phyloP scores from a whole-genome alignment of 2,888 invertebrate genomes.

The Apotomis betuletana region DNA sequence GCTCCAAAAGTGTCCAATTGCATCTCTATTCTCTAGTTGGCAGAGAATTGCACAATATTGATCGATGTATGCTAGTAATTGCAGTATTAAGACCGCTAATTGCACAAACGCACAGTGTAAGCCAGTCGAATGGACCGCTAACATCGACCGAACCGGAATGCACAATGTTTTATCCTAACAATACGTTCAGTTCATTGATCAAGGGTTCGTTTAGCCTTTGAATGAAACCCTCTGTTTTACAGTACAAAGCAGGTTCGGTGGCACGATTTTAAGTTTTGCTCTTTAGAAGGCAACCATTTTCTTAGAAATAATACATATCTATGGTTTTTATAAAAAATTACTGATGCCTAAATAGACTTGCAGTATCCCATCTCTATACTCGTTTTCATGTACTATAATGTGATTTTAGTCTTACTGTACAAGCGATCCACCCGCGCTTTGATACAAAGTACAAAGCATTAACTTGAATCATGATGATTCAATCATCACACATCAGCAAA shows the following conservation, averaged over 20 bases:
- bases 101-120: slow-evolving; percentile 1
- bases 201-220: slow-evolving; percentile 15
- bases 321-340: too few species aligned
- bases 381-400: too few species aligned
- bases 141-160: slow-evolving; percentile 34
- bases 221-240: slow-evolving; percentile 1
- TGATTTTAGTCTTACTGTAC: too few species aligned
- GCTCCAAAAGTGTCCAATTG: too few species aligned
- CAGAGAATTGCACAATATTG: too few species aligned
- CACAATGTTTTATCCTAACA: slow-evolving; percentile 32
- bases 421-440: too few species aligned
- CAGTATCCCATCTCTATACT: too few species aligned
- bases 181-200: slow-evolving; percentile 35
- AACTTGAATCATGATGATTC: too few species aligned
- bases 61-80: neutral
- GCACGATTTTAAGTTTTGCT: neutral
- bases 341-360: too few species aligned
- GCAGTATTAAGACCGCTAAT: slow-evolving; percentile 20
- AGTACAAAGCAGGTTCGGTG: neutral
- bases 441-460: too few species aligned
- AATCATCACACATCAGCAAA: too few species aligned
- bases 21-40: too few species aligned
- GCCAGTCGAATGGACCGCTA: slow-evolving; percentile 2
- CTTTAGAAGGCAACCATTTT: neutral
- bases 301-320: neutral